Base-by-base conservation (phyloP, 2,888 invertebrate genomes). In the Gisinianus flammeolus region DNA sequence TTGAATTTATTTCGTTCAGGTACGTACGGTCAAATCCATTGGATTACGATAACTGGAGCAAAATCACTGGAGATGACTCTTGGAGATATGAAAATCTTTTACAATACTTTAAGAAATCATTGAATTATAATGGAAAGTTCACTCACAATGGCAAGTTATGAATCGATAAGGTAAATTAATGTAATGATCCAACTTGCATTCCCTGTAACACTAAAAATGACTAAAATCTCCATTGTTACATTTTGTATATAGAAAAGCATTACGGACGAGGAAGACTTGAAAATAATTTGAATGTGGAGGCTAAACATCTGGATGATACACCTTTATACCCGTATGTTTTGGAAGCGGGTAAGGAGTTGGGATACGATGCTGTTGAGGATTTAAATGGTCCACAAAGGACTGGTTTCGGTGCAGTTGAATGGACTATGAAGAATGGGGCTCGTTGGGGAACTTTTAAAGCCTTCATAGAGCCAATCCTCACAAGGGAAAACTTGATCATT, bases 351-450 rank as follows among this genome's bases (percentile, higher is more conserved):
- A 80, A 80, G 58, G 84, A 84, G 66, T 28, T 83, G 16, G 83
- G 83, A 2, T 81, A 80, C 67, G 73, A 74, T 3, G 28, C 24
- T 54, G 26, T 26, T 16, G 35, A 79, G 19, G 84, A 84, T 31
- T 28, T 80, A 24, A 84, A 83, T 80, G 83, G 79, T 30, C 83
- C 83, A 8, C 84, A 84, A 31, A 58, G 74, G 54, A 28, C 80
- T 8, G 77, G 77, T 77, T 80, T 83, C 31, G 79, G 79, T 22
- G 56, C 62, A 0, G 26, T 80, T 16, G 84, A 84, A 72, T 79
- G 79, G 0, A 79, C 81, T 0, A 81, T 81, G 72, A 82, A 79
- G 24, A 79, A 81, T 35, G 83, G 83, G 12, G 33, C 77, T 31
- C 76, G 84, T n/a, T 67, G n/a, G 44, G 81, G 80, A 24, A 82